Percentiles rank a stretch among this genome's conserved stretches.
These are phyloP conservation scores for Drosophila borealis DNA, from an alignment of 2,888 invertebrate genomes.

Conservation along the genomic window DNA sequence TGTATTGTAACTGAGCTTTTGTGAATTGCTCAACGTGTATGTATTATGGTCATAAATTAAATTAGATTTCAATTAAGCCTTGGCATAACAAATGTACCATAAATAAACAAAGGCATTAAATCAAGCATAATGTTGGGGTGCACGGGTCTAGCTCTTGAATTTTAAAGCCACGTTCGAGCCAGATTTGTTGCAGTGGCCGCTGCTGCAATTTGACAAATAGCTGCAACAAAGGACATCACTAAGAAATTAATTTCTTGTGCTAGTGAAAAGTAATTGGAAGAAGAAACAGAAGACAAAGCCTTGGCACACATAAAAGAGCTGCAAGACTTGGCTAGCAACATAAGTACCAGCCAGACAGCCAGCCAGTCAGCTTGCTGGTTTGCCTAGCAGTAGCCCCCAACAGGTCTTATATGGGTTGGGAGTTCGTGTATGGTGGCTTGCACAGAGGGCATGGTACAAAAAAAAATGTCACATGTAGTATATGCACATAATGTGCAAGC, in stretches of 20 bases:
- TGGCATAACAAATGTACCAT: slow-evolving; percentile 31
- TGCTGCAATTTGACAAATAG: slow-evolving; percentile 48
- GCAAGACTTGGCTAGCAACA: slow-evolving; percentile 15
- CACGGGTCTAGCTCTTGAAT: slow-evolving; percentile 4
- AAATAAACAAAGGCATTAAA: slow-evolving; percentile 49
- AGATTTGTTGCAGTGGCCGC: slow-evolving; percentile 1
- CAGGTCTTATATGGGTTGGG: slow-evolving; percentile 3
- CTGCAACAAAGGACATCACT: slow-evolving; percentile 28
- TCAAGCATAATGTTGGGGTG: slow-evolving; percentile 8
- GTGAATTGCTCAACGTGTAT: slow-evolving; percentile 17
- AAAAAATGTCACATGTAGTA: slow-evolving; percentile 60
- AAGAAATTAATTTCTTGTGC: slow-evolving; percentile 55
- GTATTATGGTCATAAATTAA: slow-evolving; percentile 59
- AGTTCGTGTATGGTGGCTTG: background rate
- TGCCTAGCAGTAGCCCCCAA: background rate
- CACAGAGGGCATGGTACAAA: slow-evolving; percentile 1
- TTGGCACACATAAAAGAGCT: slow-evolving; percentile 48
- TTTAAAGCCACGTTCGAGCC: slow-evolving; percentile 26
- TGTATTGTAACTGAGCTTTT: slow-evolving; percentile 33
- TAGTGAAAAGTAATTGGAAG: slow-evolving; percentile 47
- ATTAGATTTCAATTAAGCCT: slow-evolving; percentile 69
- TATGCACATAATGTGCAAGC: slow-evolving; percentile 55
- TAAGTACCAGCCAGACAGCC: slow-evolving; percentile 5
- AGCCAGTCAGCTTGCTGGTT: background rate
- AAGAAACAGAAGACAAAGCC: slow-evolving; percentile 44